Evolutionary conservation across 2,888 invertebrate genomes (phyloP), one percentile per base, ranked within the genome.

Genomic region (Portevinia maculata): DNA sequence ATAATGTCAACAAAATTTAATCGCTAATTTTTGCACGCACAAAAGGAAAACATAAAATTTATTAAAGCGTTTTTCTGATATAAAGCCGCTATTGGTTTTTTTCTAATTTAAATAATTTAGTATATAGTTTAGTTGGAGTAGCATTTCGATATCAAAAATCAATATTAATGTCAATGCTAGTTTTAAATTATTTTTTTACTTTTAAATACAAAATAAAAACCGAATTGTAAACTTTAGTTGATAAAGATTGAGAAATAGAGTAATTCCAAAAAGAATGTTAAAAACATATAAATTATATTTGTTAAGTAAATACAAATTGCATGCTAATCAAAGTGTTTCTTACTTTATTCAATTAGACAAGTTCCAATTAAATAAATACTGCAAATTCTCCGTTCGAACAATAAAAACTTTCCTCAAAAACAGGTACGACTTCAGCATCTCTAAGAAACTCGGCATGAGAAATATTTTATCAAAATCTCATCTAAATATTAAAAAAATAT

Each of bases 231-330:
- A 55, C 70, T 76, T 76, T 81, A 76, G 81, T 81, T 76, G 81
- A 81, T 81, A 75, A 81, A 34, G 62, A 37, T 76, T 81, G 76
- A 50, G 34, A 50, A 34, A 30, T 37, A 62, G 24, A n/a, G n/a
- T n/a, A n/a, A n/a, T n/a, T n/a, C n/a, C n/a, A n/a, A n/a, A 69
- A 50, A 55, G 41, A 62, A 74, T 67, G 74, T 75, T 41, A 24
- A 64, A 60, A 69, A 55, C 59, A 52, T 21, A 34, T 34, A 55
- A n/a, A n/a, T n/a, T 62, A 44, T 67, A 67, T 81, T 65, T 76
- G 81, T 76, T 70, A 81, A 81, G 37, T 75, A 75, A 81, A 75
- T 64, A 81, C 69, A 81, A 81, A 76, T 76, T 81, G 75, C 81
- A 81, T 81, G 81, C 75, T 53, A 69, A 30, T 53, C 21, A 19